phyloP scores from a whole-genome alignment of 1,140 invertebrate genomes.

The Drosophila micromelanica region DNA sequence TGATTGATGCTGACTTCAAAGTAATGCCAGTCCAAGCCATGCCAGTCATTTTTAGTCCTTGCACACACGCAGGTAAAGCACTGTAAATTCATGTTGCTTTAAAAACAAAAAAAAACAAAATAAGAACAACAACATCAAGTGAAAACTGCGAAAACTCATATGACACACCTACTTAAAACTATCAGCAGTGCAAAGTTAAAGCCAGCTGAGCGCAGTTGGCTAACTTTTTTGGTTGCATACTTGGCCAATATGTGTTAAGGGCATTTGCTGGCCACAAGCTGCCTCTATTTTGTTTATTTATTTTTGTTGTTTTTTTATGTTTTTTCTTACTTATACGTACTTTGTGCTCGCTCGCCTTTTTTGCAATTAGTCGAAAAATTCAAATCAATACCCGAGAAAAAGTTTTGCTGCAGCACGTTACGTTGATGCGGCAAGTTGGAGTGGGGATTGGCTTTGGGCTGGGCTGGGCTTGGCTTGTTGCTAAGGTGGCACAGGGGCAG shows the following conservation, averaged over 20 bases:
- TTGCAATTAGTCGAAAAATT: conserved; percentile 75
- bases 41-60: conserved; percentile 40
- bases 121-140: conserved; percentile 8
- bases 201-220: background rate
- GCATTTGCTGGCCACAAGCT: conserved; percentile 1
- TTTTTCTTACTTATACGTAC: conserved; percentile 10
- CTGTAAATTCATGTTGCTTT: conserved; percentile 17
- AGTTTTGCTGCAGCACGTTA: conserved; percentile 72
- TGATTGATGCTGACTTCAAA: conserved; percentile 57
- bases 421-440: conserved; percentile 13
- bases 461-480: no score
- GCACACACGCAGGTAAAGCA: conserved; percentile 21
- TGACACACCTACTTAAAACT: conserved; percentile 28
- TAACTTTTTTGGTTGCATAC: background rate
- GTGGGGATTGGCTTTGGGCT: no score
- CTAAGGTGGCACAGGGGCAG: background rate
- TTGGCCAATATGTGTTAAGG: conserved; percentile 17
- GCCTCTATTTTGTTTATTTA: no score
- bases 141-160: conserved; percentile 17
- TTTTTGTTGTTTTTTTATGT: no score
- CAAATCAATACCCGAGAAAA: conserved; percentile 73
- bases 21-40: conserved; percentile 45
- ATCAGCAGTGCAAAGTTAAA: conserved; percentile 16
- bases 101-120: background rate
- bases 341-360: conserved; percentile 48